A percentile compares a stretch with the other conserved stretches of the same genome.
These are phyloP conservation scores for Platysteira castanea DNA, from an alignment of 2,113 vertebrate species.

Conservation along the genomic window DNA sequence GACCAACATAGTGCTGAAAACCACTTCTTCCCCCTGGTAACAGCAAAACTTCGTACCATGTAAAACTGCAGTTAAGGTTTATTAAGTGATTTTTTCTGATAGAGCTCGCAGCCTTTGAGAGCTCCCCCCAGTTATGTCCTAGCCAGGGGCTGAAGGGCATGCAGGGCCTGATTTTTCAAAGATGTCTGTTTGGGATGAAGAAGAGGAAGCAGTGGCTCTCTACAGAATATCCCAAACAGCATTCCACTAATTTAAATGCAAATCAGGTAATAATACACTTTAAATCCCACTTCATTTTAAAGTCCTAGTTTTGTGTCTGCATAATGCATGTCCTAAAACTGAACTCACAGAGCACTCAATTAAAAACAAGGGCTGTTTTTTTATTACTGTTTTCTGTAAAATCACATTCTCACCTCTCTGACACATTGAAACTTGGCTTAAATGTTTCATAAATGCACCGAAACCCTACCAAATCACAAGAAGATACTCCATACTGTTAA, in stretches of 20 bases:
- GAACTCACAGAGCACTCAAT: not conserved
- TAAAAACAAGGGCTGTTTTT: not conserved
- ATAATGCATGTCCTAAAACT: not conserved
- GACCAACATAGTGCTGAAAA: not conserved
- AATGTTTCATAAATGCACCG: not conserved
- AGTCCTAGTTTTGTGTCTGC: not conserved
- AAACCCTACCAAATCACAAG: not conserved
- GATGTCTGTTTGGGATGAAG: not conserved
- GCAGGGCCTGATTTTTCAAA: not conserved
- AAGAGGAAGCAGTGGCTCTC: not conserved
- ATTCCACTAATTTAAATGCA: not conserved
- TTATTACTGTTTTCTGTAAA: not conserved
- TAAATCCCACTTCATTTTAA: not conserved
- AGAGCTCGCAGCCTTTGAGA: not conserved
- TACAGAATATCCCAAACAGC: not conserved
- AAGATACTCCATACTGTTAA: not conserved
- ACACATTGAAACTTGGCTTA: not conserved
- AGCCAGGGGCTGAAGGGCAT: not conserved
- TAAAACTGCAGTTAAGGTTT: not conserved
- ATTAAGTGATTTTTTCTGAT: not conserved
- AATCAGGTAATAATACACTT: constrained; percentile 6
- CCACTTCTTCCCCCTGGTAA: not conserved
- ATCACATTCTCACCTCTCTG: not conserved
- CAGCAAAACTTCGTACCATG: not conserved
- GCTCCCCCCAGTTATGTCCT: fast-evolving